Conservation (phyloP, 2,113 vertebrate species). For the Hyaena hyaena region DNA sequence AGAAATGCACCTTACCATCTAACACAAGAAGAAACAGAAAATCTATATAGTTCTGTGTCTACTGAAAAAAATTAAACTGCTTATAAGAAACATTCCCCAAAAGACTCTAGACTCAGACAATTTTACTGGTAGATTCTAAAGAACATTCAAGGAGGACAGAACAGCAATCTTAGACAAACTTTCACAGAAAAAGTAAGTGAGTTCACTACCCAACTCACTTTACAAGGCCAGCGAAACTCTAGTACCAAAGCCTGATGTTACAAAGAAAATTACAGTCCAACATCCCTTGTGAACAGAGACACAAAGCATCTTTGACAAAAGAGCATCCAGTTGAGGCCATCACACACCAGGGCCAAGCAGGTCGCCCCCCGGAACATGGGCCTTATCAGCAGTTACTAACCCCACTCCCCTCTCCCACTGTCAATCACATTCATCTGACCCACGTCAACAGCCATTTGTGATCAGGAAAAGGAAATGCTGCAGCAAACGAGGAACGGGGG, state of each 20-base stretch:
- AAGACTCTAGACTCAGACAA: background rate
- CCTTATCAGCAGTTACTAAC: background rate
- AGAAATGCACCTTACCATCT: background rate
- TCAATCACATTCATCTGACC: fast-evolving
- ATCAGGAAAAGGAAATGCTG: background rate
- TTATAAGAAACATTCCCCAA: background rate
- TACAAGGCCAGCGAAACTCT: background rate
- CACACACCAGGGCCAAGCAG: fast-evolving
- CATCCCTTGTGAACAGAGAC: background rate
- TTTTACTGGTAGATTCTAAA: background rate
- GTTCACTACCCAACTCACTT: background rate
- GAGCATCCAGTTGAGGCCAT: fast-evolving
- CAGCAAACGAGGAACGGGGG: background rate
- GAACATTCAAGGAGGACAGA: background rate
- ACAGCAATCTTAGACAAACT: background rate
- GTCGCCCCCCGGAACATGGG: fast-evolving
- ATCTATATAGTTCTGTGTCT: no score
- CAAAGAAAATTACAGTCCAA: background rate
- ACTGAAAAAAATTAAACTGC: background rate
- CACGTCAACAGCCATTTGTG: background rate
- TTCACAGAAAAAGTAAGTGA: background rate
- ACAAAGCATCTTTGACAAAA: background rate
- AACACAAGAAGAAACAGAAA: background rate
- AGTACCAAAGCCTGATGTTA: background rate
- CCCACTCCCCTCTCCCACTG: fast-evolving